phyloP scores from a whole-genome alignment of 2,113 vertebrate genomes.

The Dinomys branickii region DNA sequence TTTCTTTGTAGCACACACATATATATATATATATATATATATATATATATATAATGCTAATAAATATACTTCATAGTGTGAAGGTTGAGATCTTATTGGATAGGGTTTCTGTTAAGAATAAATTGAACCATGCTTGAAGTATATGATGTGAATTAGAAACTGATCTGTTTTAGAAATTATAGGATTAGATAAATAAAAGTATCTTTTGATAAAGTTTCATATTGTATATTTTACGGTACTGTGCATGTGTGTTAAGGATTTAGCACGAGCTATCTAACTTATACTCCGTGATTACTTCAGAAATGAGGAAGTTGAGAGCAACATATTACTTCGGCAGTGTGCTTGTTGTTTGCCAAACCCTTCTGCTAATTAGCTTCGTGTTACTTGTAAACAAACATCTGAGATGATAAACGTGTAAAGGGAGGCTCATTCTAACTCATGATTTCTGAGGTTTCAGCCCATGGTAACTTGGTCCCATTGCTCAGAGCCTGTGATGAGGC shows the following conservation, averaged over 20 bases:
- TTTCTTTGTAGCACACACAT: too few relatives aligned
- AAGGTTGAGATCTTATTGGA: background rate
- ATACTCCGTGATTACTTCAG: background rate
- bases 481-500: background rate
- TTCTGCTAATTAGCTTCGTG: background rate
- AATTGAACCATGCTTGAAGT: background rate
- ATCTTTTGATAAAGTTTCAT: background rate
- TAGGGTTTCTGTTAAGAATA: conserved; percentile 5
- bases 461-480: background rate
- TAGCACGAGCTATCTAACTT: conserved; percentile 18
- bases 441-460: background rate
- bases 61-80: background rate
- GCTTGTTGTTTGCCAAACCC: background rate
- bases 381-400: background rate
- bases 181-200: conserved; percentile 14
- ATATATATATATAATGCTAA: background rate
- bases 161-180: conserved; percentile 14
- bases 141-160: background rate
- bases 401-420: background rate
- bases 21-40: too few relatives aligned
- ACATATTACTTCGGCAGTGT: background rate
- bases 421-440: background rate
- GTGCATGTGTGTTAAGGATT: background rate
- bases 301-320: background rate
- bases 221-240: background rate